Conservation (phyloP, 2,113 vertebrate species). For the Cromileptes altivelis region DNA sequence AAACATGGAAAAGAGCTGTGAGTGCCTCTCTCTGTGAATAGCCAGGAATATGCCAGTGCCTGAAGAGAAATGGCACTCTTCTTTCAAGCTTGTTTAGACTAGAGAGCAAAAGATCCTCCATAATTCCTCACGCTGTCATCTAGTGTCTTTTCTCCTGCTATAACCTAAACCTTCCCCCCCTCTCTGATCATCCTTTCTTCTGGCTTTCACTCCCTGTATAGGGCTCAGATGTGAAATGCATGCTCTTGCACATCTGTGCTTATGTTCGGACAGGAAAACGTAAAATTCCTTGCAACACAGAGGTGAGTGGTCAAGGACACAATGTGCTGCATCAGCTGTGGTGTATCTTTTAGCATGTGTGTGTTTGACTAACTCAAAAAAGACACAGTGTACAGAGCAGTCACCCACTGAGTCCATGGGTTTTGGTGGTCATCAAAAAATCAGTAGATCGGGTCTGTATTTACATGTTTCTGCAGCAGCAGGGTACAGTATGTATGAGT, state of each 20-base stretch:
- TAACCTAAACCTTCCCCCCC: slow-evolving; percentile 33
- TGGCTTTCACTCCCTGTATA: neutral
- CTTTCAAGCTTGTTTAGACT: slow-evolving; percentile 65
- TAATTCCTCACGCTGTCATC: slow-evolving; percentile 54
- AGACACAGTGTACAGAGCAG: slow-evolving; percentile 9
- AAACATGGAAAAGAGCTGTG: slow-evolving; percentile 39
- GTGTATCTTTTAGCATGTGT: slow-evolving; percentile 16
- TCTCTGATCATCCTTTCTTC: slow-evolving; percentile 13
- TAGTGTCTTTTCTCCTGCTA: slow-evolving; percentile 33
- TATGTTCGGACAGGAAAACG: slow-evolving; percentile 46
- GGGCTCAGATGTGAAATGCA: slow-evolving; percentile 1
- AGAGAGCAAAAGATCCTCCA: slow-evolving; percentile 37
- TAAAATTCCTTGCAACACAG: slow-evolving; percentile 23
- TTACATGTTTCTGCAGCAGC: slow-evolving; percentile 26
- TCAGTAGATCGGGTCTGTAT: neutral
- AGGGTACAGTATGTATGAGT: neutral
- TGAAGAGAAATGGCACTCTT: slow-evolving; percentile 54
- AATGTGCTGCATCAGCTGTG: slow-evolving; percentile 13
- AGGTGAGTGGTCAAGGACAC: neutral
- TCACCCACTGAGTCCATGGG: neutral
- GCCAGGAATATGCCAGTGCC: slow-evolving; percentile 62
- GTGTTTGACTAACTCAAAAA: slow-evolving; percentile 18
- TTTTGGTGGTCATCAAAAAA: slow-evolving; percentile 30
- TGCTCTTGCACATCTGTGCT: slow-evolving; percentile 35
- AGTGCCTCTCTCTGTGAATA: slow-evolving; percentile 2